Percentiles rank a stretch among this genome's conserved stretches.
Conservation (phyloP, 2,888 invertebrate species). For the Eilema griseolum region DNA sequence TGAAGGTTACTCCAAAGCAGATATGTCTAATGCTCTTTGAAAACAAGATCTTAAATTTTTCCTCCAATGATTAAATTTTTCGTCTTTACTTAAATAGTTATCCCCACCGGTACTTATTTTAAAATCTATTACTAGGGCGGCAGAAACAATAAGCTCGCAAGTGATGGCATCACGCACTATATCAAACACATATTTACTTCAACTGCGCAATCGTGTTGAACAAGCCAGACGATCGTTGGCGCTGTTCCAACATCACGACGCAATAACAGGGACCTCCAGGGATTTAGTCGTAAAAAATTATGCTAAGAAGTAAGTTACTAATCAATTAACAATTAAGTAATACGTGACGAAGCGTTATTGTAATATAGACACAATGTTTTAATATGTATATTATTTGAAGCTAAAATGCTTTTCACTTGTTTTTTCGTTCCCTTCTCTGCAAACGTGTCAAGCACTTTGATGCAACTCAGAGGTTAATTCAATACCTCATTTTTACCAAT, state of each 20-base stretch:
- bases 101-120: not conserved
- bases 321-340: not conserved
- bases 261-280: slow-evolving; percentile 97
- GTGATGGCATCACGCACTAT: slow-evolving; percentile 84
- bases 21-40: not conserved
- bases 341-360: no score
- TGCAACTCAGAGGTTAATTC: not conserved
- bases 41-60: not conserved
- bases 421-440: no score
- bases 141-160: slow-evolving; percentile 90
- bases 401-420: no score
- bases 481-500: no score
- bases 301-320: slow-evolving; percentile 88
- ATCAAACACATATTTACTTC: slow-evolving; percentile 81
- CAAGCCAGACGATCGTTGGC: slow-evolving; percentile 93
- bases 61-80: not conserved
- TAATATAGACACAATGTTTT: no score
- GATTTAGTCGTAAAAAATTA: slow-evolving; percentile 97
- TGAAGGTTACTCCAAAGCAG: not conserved
- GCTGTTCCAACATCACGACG: slow-evolving; percentile 99
- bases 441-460: not conserved
- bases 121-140: slow-evolving; percentile 86
- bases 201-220: slow-evolving; percentile 82
- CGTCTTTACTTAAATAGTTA: no score
- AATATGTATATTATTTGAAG: no score